phyloP scores from a whole-genome alignment of 2,113 vertebrate genomes.

The Austrofundulus limnaeus region DNA sequence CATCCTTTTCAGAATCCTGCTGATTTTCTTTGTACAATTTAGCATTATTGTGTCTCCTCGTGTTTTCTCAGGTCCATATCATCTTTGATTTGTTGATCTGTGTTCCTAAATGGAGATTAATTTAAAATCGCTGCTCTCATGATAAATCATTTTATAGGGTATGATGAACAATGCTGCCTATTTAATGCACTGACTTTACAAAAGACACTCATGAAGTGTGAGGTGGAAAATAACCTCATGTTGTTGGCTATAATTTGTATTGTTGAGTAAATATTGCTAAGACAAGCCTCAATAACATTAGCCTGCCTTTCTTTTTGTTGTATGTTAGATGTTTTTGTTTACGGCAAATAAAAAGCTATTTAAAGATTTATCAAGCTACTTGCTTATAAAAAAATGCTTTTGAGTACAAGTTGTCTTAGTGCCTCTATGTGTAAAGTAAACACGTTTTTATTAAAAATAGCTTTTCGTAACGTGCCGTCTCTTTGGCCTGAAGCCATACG shows the following conservation, averaged over 20 bases:
- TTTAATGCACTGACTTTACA: neutral
- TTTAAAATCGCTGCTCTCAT: neutral
- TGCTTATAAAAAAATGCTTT: too few relatives aligned
- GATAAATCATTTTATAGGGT: neutral
- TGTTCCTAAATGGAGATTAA: slow-evolving; percentile 9
- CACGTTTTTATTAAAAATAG: slow-evolving; percentile 8
- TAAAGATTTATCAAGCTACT: slow-evolving; percentile 22
- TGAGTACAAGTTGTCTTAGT: too few relatives aligned
- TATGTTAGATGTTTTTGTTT: slow-evolving; percentile 19
- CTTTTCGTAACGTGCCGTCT: slow-evolving; percentile 1
- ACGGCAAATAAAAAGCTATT: slow-evolving; percentile 23
- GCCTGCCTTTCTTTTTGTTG: slow-evolving; percentile 14
- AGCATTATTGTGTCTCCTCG: neutral
- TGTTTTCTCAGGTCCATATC: neutral
- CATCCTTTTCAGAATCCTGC: neutral
- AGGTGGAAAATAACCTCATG: slow-evolving; percentile 43
- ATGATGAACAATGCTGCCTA: neutral
- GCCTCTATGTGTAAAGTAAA: slow-evolving; percentile 31
- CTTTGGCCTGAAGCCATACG: slow-evolving; percentile 2
- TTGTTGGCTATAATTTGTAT: slow-evolving; percentile 20
- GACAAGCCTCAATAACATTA: slow-evolving; percentile 17
- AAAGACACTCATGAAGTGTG: neutral
- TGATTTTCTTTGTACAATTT: neutral
- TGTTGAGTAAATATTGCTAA: slow-evolving; percentile 56
- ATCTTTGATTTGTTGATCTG: slow-evolving; percentile 7